These are phyloP conservation scores for Bungarus multicinctus DNA, from an alignment of 2,113 vertebrate genomes.

Conservation along the genomic window DNA sequence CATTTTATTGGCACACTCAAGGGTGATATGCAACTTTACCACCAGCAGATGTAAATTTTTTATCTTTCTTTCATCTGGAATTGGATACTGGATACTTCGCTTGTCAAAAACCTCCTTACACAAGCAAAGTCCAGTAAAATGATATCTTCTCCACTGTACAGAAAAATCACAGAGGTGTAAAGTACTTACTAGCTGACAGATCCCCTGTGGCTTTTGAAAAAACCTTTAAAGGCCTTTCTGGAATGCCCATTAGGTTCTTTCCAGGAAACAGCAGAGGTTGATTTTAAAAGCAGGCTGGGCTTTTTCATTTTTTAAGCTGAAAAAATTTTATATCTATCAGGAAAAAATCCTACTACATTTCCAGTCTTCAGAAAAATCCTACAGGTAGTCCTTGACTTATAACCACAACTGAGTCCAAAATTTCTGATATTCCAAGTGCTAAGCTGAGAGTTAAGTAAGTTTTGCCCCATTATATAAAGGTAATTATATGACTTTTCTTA, in stretches of 20 bases:
- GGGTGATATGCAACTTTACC: background rate
- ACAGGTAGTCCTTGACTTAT: background rate
- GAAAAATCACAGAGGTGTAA: background rate
- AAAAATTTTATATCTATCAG: background rate
- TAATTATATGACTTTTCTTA: background rate
- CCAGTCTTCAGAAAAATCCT: background rate
- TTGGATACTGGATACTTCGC: background rate
- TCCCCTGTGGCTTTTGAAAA: background rate
- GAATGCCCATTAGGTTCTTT: background rate
- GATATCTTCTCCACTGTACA: background rate
- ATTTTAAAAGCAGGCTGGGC: background rate
- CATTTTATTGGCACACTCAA: background rate
- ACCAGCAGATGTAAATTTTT: background rate
- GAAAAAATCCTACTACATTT: background rate
- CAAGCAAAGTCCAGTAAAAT: background rate
- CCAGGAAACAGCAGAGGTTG: background rate
- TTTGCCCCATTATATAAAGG: background rate
- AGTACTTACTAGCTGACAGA: background rate
- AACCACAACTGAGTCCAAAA: background rate
- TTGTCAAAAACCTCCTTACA: background rate
- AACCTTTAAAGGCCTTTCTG: background rate
- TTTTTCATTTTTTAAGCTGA: background rate
- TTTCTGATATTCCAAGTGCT: background rate
- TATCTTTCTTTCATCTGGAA: background rate
- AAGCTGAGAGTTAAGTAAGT: background rate